Evolutionary conservation across 2,888 invertebrate genomes (phyloP), one percentile per base, ranked within the genome.

Genomic region (Scaptomyza flava): DNA sequence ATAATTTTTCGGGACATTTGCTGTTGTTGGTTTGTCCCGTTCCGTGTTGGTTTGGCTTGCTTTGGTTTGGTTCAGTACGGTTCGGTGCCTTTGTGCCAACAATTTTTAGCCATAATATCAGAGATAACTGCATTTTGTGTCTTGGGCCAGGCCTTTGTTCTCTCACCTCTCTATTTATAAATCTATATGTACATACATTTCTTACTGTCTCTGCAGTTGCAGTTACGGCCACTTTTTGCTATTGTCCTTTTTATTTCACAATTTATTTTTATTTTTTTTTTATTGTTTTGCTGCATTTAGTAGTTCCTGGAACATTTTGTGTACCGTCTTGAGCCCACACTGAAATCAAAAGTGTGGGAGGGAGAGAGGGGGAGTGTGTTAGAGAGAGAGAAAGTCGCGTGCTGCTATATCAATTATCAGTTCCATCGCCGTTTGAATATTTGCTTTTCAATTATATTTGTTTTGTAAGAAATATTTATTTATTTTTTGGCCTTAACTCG

Each of bases 41-140:
- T 46, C 52, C 14, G 31, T 50, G n/a, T n/a, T n/a, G n/a, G n/a
- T n/a, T n/a, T n/a, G n/a, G n/a, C n/a, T n/a, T n/a, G n/a, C n/a
- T n/a, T n/a, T n/a, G 61, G 6, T 43, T 20, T 52, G 72, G 46
- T 54, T n/a, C 53, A 27, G 27, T 12, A 4, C n/a, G 8, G 38
- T 38, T 4, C 58, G 72, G 45, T 57, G 45, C 53, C 68, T 77
- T 70, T 79, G 74, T 74, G 58, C 66, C 9, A 41, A 67, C 65
- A 63, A 74, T 77, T 80, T 82, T 82, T 73, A 67, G 60, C 75
- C 68, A 73, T 71, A 77, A 70, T 72, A 69, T 65, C 38, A 17
- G 38, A 85, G 83, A 81, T 86, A 83, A 84, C 75, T 84, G 80
- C 80, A 84, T 84, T 86, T 78, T 73, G 72, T 78, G 56, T 69